phyloP scores from a whole-genome alignment of 1,140 invertebrate genomes.

The Rhopalosiphum maidis region DNA sequence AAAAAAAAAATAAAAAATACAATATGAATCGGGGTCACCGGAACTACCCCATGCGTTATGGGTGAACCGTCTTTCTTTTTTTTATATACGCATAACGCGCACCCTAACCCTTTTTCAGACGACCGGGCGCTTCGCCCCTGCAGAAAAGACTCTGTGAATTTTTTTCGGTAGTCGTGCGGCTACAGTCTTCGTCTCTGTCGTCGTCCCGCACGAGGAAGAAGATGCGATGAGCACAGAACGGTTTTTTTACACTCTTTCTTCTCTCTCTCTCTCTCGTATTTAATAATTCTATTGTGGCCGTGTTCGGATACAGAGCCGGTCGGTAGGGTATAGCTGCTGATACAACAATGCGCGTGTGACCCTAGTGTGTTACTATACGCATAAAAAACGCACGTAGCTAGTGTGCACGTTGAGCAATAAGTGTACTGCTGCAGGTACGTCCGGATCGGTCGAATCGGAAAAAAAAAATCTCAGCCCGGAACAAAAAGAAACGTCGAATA shows the following conservation, averaged over 20 bases:
- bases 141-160: background rate
- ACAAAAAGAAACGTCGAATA: background rate
- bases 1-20: background rate
- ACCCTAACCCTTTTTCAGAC: slow-evolving; percentile 42
- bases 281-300: background rate
- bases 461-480: background rate
- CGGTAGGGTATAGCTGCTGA: background rate
- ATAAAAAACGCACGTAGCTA: background rate
- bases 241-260: slow-evolving; percentile 28
- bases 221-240: background rate
- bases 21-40: slow-evolving; percentile 42
- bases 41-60: background rate
- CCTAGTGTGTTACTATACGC: background rate
- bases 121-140: background rate
- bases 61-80: slow-evolving; percentile 40
- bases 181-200: background rate
- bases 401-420: slow-evolving; percentile 1
- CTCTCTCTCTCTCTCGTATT: slow-evolving; percentile 6
- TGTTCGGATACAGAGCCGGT: background rate
- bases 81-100: background rate
- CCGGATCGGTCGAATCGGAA: background rate
- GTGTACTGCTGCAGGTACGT: background rate
- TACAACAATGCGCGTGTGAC: slow-evolving; percentile 6
- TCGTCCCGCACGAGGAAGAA: slow-evolving; percentile 28
- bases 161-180: background rate